Percentiles rank a stretch among this genome's conserved stretches.
phyloP scores from a whole-genome alignment of 2,888 invertebrate species.

The Ypsolopha sequella region DNA sequence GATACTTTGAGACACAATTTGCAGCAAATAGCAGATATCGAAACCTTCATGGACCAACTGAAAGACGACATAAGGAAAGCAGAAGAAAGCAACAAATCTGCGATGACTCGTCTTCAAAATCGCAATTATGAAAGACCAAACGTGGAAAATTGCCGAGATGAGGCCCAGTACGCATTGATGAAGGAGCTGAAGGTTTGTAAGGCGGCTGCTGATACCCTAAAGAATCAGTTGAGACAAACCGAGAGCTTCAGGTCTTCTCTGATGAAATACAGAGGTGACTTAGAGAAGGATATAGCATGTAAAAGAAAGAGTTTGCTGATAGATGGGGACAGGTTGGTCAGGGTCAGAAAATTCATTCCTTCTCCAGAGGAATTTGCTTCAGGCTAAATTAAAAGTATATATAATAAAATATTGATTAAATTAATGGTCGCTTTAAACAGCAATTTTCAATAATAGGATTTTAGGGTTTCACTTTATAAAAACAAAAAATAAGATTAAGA shows the following conservation, averaged over 20 bases:
- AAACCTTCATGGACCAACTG: constrained; percentile 79
- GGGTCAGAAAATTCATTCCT: constrained; percentile 77
- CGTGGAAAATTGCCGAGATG: constrained; percentile 88
- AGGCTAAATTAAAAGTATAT: constrained; percentile 14
- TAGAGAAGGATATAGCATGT: constrained; percentile 79
- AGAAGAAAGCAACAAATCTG: constrained; percentile 83
- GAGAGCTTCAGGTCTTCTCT: constrained; percentile 65
- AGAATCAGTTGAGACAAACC: constrained; percentile 73
- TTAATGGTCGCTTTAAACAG: constrained; percentile 12
- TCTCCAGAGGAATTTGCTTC: constrained; percentile 75
- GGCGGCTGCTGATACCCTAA: constrained; percentile 56
- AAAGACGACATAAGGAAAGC: constrained; percentile 77
- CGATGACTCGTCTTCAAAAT: constrained; percentile 84
- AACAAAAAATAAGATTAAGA: too few species aligned
- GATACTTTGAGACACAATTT: constrained; percentile 78
- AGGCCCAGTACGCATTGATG: constrained; percentile 80
- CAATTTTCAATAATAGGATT: too few species aligned
- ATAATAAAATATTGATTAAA: not conserved
- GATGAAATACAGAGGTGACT: constrained; percentile 72
- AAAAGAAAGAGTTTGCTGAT: constrained; percentile 79
- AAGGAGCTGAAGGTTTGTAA: constrained; percentile 77
- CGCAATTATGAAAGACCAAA: constrained; percentile 78
- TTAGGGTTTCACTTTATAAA: too few species aligned
- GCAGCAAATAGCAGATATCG: constrained; percentile 80
- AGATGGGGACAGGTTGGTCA: constrained; percentile 73